Base-by-base conservation (phyloP, 23 tunicate species). In the Ciona savignyi region DNA sequence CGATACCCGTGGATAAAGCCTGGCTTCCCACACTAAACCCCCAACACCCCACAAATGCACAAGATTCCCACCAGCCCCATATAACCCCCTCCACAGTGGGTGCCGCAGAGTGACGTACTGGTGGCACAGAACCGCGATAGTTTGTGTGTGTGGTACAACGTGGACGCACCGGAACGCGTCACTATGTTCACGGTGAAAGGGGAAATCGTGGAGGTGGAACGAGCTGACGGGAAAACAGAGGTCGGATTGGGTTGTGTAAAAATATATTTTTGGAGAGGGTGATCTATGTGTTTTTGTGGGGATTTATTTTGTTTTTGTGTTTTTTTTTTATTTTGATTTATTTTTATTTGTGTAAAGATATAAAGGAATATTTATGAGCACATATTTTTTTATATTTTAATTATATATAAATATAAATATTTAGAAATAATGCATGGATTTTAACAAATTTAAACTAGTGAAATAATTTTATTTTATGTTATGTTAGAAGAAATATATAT, bases 91-190 rank as follows among this genome's bases (percentile, higher is more conserved):
- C 61, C 15, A 20, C 62, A 87, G 87, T 94, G 95, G 95, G 99
- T 94, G 51, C 99, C 99, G n/a, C 90, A 83, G 34, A 86, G 95
- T 62, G 99, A 94, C 74, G 99, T 94, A 1, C 79, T 94, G 27
- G 95, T 94, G 2, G 99, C 88, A 3, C 99, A 94, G 33, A 94
- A 94, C 35, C 79, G 99, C 23, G 94, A 92, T 22, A 78, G 70
- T 56, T 33, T 94, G 30, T 94, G 95, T 63, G 95, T 94, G 32
- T 94, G 99, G 99, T 94, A 94, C 82, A 94, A 94, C 70, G 83
- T 94, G 27, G 95, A 94, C 33, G 85, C 88, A 23, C 90, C 93
- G 1, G 99, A 94, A 61, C 76, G 90, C 56, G 90, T 94, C 34
- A 94, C 90, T 66, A 86, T 86, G 90, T 80, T 94, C 60, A 86